Conservation (phyloP, 2,797 vertebrate species). For the Gymnoscopelus braueri region DNA sequence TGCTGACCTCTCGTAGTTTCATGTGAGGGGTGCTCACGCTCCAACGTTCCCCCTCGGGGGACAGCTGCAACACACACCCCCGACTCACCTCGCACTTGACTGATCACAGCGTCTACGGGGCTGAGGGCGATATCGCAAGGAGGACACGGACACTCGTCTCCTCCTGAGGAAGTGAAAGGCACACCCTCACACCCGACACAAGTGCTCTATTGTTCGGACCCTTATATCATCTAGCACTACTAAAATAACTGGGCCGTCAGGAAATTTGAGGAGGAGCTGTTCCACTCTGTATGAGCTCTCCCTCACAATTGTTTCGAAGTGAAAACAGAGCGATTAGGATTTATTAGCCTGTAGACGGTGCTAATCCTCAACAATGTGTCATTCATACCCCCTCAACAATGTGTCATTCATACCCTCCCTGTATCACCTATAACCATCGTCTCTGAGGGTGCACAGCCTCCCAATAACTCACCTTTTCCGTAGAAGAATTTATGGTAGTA, state of each 20-base stretch:
- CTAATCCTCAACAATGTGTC: slow-evolving; percentile 14
- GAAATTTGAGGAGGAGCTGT: slow-evolving; percentile 50
- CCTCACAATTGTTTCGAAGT: slow-evolving; percentile 24
- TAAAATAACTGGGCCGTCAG: slow-evolving; percentile 59
- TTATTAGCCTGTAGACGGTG: slow-evolving; percentile 33
- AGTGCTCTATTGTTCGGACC: slow-evolving; percentile 69
- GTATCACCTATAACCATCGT: not conserved
- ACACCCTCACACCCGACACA: slow-evolving; percentile 66
- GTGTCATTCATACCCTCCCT: not conserved
- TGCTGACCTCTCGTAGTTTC: slow-evolving; percentile 72
- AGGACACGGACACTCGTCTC: slow-evolving; percentile 61
- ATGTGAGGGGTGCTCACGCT: slow-evolving; percentile 49
- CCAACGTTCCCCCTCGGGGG: slow-evolving; percentile 49
- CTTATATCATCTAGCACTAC: slow-evolving; percentile 58
- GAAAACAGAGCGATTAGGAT: slow-evolving; percentile 27
- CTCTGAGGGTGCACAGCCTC: not conserved
- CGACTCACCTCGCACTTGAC: slow-evolving; percentile 70
- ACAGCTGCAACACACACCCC: slow-evolving; percentile 77
- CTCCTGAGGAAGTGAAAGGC: slow-evolving; percentile 63
- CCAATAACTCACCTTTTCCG: slow-evolving; percentile 88
- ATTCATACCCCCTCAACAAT: slow-evolving; percentile 12
- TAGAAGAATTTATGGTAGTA: slow-evolving; percentile 98
- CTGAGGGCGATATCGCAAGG: slow-evolving; percentile 66
- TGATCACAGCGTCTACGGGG: slow-evolving; percentile 69
- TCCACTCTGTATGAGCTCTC: slow-evolving; percentile 32